phyloP scores from a whole-genome alignment of 2,797 vertebrate genomes.

The Taenioides sp. region DNA sequence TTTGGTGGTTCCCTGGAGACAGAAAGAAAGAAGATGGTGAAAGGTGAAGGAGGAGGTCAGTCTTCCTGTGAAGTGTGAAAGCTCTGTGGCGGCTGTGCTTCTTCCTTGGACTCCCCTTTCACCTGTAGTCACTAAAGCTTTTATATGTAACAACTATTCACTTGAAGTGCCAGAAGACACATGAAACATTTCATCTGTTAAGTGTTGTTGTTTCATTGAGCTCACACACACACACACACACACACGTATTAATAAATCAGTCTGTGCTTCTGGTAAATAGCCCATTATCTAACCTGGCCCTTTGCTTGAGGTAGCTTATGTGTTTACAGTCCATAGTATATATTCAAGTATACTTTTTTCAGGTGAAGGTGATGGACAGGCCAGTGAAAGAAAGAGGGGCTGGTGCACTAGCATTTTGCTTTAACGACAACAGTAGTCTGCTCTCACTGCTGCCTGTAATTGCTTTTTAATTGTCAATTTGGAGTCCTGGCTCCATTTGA shows the following conservation, averaged over 20 bases:
- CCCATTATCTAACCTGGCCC: not conserved
- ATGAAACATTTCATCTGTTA: constrained; percentile 13
- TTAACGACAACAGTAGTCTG: constrained; percentile 76
- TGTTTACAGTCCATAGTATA: not conserved
- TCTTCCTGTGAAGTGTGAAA: constrained; percentile 41
- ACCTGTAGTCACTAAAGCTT: constrained; percentile 37
- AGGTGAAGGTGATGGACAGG: constrained; percentile 43
- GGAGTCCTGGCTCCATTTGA: constrained; percentile 80
- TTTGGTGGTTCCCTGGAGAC: constrained; percentile 55
- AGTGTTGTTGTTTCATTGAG: constrained; percentile 7
- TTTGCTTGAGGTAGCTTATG: not conserved
- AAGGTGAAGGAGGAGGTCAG: constrained; percentile 47
- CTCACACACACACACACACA: constrained; percentile 6
- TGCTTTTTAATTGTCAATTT: constrained; percentile 84
- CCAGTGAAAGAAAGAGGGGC: constrained; percentile 48
- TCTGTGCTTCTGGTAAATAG: not conserved
- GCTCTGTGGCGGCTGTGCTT: constrained; percentile 54
- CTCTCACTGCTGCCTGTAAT: constrained; percentile 80
- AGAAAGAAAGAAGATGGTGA: constrained; percentile 24
- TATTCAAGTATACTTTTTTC: constrained; percentile 42
- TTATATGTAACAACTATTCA: constrained; percentile 36
- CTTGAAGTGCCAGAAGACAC: constrained; percentile 28
- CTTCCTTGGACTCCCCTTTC: constrained; percentile 16
- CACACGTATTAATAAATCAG: not conserved
- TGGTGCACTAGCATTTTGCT: constrained; percentile 74